Evolutionary conservation across 37 sponge, comb jelly and placozoan species (phyloP).

Genomic region (Cladorhizidae sp.): DNA sequence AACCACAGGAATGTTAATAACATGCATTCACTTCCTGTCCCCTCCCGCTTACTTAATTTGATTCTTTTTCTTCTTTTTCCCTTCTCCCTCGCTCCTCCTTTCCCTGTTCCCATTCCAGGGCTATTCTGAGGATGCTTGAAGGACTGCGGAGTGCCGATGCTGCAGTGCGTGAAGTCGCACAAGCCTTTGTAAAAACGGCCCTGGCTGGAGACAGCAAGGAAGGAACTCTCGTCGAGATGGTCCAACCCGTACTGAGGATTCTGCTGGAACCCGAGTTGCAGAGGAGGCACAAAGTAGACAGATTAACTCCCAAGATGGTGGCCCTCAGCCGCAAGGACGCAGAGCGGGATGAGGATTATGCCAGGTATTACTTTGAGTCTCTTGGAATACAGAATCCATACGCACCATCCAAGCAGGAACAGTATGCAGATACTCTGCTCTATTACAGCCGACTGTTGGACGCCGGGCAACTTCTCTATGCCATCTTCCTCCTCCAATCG

Average conservation of each 20-base stretch:
- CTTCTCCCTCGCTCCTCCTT: too few relatives aligned
- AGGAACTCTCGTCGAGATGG: not conserved
- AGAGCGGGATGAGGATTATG: conserved; percentile 8
- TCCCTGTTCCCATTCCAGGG: conserved; percentile 17
- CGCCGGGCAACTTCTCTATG: conserved; percentile 38
- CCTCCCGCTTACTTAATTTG: too few relatives aligned
- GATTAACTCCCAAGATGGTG: not conserved
- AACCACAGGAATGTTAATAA: too few relatives aligned
- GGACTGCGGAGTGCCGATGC: conserved; percentile 45
- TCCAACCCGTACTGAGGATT: conserved; percentile 44
- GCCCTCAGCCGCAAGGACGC: not conserved
- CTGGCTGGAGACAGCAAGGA: not conserved
- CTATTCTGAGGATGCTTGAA: conserved; percentile 55
- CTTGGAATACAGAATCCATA: not conserved
- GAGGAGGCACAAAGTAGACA: not conserved
- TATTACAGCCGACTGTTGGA: conserved; percentile 45
- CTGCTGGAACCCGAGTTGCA: conserved; percentile 25
- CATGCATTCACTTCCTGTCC: too few relatives aligned
- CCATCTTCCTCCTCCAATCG: conserved; percentile 29
- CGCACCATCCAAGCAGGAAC: conserved; percentile 7
- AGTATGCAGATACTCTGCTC: not conserved
- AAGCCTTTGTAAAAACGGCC: conserved; percentile 37
- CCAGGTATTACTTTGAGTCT: conserved; percentile 50
- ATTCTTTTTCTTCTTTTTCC: too few relatives aligned
- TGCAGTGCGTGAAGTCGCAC: conserved; percentile 19